A percentile compares a stretch with the other conserved stretches of the same genome.
phyloP scores from a whole-genome alignment of 2,113 vertebrate species.

The Hystrix cristata region DNA sequence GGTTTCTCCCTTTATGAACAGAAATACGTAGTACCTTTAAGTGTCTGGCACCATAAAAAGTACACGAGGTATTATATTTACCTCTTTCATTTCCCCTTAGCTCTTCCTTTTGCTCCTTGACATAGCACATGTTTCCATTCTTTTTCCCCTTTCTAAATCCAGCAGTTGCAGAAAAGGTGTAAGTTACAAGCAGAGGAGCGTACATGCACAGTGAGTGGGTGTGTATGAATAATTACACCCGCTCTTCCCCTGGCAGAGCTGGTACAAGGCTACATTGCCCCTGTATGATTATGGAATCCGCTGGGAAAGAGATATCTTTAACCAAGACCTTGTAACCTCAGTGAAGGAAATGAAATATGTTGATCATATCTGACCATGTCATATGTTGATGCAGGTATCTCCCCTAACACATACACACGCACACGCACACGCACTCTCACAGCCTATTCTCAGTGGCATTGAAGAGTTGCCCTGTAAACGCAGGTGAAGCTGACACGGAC shows the following conservation, averaged over 20 bases:
- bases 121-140: neutral
- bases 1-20: neutral
- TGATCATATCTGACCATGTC: neutral
- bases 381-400: too few species aligned
- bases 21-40: neutral
- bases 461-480: neutral
- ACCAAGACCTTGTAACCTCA: neutral
- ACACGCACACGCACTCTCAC: neutral
- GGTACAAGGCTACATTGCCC: fast-evolving
- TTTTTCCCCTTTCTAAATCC: neutral
- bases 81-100: neutral
- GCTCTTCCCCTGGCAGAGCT: neutral
- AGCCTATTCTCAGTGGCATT: fast-evolving
- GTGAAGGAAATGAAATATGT: neutral
- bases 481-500: neutral
- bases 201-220: neutral
- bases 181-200: neutral
- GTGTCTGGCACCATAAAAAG: neutral
- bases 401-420: neutral
- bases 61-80: neutral
- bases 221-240: neutral
- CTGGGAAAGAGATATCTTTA: neutral
- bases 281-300: neutral
- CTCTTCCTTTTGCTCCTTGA: neutral
- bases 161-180: neutral